Conservation (phyloP, 2,888 invertebrate genomes). For the Tolmerus cingulatus region DNA sequence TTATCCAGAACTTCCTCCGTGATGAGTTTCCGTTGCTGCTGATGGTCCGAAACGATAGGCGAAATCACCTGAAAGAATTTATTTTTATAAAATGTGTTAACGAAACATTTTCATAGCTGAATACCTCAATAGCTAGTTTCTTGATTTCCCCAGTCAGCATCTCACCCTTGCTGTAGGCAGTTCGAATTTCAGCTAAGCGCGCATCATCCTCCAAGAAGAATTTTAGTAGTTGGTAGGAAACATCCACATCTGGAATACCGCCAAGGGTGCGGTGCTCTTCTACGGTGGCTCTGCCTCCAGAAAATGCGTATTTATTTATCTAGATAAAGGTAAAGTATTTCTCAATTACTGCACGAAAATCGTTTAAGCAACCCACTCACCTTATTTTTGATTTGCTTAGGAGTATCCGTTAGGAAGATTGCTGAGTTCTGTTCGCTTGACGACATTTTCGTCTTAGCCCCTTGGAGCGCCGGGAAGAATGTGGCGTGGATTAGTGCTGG, state of each 20-base stretch:
- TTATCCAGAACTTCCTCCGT: conserved; percentile 85
- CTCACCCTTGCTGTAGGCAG: conserved; percentile 69
- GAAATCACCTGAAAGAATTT: conserved; percentile 66
- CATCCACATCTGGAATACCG: conserved; percentile 96
- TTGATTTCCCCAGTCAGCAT: conserved; percentile 95
- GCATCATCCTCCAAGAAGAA: conserved; percentile 96
- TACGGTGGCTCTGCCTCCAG: conserved; percentile 91
- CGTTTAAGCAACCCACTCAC: conserved; percentile 61
- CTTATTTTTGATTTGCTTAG: conserved; percentile 96
- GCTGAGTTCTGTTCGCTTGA: conserved; percentile 94
- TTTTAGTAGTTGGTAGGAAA: conserved; percentile 90
- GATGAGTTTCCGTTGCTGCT: conserved; percentile 77
- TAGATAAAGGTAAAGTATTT: conserved; percentile 54
- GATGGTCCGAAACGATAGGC: conserved; percentile 82
- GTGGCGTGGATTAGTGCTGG: conserved; percentile 86
- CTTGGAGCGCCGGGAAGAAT: conserved; percentile 95
- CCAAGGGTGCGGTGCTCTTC: conserved; percentile 92
- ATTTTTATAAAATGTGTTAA: not conserved
- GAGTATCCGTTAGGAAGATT: conserved; percentile 92
- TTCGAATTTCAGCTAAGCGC: conserved; percentile 75
- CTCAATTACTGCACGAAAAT: not conserved
- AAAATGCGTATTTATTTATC: conserved; percentile 97
- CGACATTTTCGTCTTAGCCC: conserved; percentile 98
- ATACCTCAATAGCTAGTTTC: conserved; percentile 80
- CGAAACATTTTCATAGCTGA: not conserved